A percentile compares a stretch with the other conserved stretches of the same genome.
phyloP scores from a whole-genome alignment of 2,888 invertebrate genomes.

The Philereme transversata region DNA sequence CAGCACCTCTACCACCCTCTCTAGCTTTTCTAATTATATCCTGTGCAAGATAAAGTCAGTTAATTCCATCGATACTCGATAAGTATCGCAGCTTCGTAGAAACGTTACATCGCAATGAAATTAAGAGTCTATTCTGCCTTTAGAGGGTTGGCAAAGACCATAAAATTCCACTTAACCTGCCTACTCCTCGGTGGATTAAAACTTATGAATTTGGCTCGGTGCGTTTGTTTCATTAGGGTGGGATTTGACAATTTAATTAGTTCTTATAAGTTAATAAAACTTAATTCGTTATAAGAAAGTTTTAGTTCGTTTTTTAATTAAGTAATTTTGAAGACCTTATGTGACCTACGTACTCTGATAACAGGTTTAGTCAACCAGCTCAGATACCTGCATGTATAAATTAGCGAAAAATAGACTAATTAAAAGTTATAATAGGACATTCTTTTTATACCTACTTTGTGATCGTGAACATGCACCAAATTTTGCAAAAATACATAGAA shows the following conservation, averaged over 20 bases:
- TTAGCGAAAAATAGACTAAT: too few species aligned
- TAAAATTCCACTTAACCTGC: slow-evolving; percentile 28
- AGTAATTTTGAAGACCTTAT: too few species aligned
- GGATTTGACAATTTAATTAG: slow-evolving; percentile 17
- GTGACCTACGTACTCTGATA: too few species aligned
- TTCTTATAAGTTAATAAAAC: neutral
- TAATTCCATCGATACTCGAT: neutral
- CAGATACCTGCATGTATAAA: too few species aligned
- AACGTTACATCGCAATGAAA: slow-evolving; percentile 1
- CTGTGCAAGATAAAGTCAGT: neutral
- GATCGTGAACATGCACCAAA: too few species aligned
- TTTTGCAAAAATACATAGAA: too few species aligned
- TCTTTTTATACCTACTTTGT: too few species aligned
- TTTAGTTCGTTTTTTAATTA: too few species aligned
- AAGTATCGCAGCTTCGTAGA: neutral
- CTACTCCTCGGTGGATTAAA: slow-evolving; percentile 12
- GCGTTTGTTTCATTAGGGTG: slow-evolving; percentile 19
- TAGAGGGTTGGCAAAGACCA: slow-evolving; percentile 19
- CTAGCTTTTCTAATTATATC: neutral
- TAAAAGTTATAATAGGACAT: too few species aligned
- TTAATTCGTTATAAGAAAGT: too few species aligned
- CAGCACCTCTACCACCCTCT: too few species aligned
- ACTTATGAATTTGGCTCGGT: slow-evolving; percentile 20
- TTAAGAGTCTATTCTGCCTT: slow-evolving; percentile 11
- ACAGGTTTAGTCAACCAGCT: too few species aligned